phyloP scores from a whole-genome alignment of 2,888 invertebrate genomes.

The Opisthograptis luteolata region DNA sequence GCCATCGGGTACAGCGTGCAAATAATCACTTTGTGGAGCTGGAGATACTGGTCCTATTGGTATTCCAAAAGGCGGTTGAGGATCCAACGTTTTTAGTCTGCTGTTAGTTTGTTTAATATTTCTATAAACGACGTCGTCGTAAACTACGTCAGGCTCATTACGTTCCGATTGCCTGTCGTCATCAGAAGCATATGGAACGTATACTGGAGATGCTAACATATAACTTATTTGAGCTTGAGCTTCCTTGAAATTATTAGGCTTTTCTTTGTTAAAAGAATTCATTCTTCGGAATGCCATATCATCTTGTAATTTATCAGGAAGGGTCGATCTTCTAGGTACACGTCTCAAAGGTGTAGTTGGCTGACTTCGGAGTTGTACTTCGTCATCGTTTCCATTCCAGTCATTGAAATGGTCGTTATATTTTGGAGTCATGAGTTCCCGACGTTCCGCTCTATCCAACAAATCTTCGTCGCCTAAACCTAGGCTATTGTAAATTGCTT shows the following conservation, averaged over 20 bases:
- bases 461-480: conserved; percentile 93
- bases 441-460: conserved; percentile 90
- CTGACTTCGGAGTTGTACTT: conserved; percentile 75
- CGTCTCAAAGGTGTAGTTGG: conserved; percentile 75
- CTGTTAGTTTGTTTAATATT: conserved; percentile 91
- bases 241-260: conserved; percentile 66
- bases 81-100: conserved; percentile 88
- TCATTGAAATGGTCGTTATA: conserved; percentile 76
- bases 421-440: conserved; percentile 86
- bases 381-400: conserved; percentile 80
- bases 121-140: conserved; percentile 93
- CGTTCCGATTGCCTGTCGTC: conserved; percentile 82
- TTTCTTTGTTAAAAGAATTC: conserved; percentile 83
- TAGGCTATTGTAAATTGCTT: conserved; percentile 95
- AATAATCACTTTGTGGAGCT: conserved; percentile 92
- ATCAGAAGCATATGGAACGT: conserved; percentile 78
- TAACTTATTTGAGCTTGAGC: conserved; percentile 85
- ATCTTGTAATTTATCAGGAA: conserved; percentile 88
- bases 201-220: conserved; percentile 87
- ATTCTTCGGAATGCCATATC: conserved; percentile 92
- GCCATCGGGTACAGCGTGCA: conserved; percentile 89
- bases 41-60: conserved; percentile 93
- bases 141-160: conserved; percentile 92
- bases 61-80: conserved; percentile 96
- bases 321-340: conserved; percentile 72